These are phyloP conservation scores for Oncorhynchus nerka DNA, from an alignment of 2,113 vertebrate species.

Conservation along the genomic window DNA sequence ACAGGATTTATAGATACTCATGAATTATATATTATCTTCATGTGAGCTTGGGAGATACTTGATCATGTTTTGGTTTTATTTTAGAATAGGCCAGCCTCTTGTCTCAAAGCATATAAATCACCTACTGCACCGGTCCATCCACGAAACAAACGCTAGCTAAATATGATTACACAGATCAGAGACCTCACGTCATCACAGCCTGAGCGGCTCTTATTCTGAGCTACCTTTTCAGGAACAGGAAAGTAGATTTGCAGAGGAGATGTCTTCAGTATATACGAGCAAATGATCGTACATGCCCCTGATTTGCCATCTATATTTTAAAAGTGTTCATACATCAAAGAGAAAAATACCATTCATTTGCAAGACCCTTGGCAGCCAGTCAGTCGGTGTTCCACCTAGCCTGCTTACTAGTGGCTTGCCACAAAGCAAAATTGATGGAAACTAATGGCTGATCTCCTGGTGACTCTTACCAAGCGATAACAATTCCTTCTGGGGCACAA, in stretches of 20 bases:
- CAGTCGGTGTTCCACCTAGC: not conserved
- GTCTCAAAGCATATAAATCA: constrained; percentile 40
- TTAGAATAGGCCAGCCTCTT: constrained; percentile 30
- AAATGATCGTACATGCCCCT: constrained; percentile 9
- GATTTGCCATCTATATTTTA: constrained; percentile 26
- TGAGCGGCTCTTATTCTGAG: not conserved
- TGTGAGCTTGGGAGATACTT: not conserved
- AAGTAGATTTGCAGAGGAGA: constrained; percentile 17
- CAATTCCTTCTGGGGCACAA: constrained; percentile 48
- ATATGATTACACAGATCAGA: constrained; percentile 2
- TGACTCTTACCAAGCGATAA: constrained; percentile 40
- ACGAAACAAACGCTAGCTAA: not conserved
- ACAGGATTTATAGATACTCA: constrained; percentile 9
- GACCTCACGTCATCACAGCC: not conserved
- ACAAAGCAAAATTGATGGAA: constrained; percentile 32
- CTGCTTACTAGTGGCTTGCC: constrained; percentile 14
- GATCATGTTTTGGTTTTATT: constrained; percentile 17
- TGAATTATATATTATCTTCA: not conserved
- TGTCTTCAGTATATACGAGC: not conserved
- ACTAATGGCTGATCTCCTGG: constrained; percentile 34
- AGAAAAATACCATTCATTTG: constrained; percentile 14
- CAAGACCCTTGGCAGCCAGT: constrained; percentile 2
- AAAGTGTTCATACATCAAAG: constrained; percentile 24
- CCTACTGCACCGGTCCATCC: not conserved
- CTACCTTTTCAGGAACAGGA: not conserved